Evolutionary conservation across 2,888 invertebrate genomes (phyloP), one percentile per base, ranked within the genome.

Genomic region (Phalera bucephala): DNA sequence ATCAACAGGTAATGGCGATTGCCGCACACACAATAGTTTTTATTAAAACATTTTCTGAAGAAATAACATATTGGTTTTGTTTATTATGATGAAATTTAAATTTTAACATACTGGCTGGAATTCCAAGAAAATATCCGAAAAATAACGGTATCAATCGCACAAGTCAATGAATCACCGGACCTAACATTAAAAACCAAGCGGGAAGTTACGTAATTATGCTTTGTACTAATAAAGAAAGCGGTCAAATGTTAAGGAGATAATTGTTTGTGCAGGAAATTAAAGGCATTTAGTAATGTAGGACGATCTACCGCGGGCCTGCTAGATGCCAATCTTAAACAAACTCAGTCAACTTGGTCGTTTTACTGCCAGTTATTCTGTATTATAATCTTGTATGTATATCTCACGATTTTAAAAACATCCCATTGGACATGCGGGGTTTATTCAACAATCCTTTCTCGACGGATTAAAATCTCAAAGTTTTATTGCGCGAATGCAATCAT

Each of bases 231-330:
- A 69, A 80, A 84, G 85, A 88, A 84, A 85, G 84, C 84, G 88
- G 88, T 88, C 87, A 88, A 80, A 86, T 77, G 87, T 88, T 85
- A 87, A 87, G 72, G 68, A 86, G 84, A 86, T 89, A 89, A 89
- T 88, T 89, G 87, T 75, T 80, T 65, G 78, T 71, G 72, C 84
- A 84, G 88, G 87, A 89, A 87, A 88, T 88, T 88, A 86, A 77
- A 79, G 71, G 73, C 78, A 75, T 83, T 81, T 76, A 77, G 80
- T 77, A 86, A 87, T 58, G 72, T 88, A 63, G 86, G 78, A 54
- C 88, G 79, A 75, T 79, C 70, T 73, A 52, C 54, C 44, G 53
- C 53, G 49, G 47, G 41, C 40, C 31, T 49, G 44, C 51, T 55
- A 53, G 56, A 60, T 57, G 55, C 51, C 45, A 54, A 65, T 63